Evolutionary conservation across 2,888 invertebrate species (phyloP).

Genomic region (Agrilus mali): DNA sequence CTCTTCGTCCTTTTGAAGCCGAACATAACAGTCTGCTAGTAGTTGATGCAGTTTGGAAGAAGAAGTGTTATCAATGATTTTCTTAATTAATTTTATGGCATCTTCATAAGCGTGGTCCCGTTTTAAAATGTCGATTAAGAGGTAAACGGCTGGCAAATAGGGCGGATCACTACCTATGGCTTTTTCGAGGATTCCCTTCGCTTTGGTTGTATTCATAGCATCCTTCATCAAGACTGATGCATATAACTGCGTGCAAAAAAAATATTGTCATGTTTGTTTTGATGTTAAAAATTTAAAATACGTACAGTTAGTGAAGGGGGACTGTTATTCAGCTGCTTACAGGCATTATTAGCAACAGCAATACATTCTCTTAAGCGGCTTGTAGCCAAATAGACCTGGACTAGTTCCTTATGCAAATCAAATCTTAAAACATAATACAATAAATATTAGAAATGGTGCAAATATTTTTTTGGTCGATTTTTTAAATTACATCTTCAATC

Average conservation of each 20-base stretch:
- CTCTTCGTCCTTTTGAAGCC: slow-evolving; percentile 51
- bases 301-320: slow-evolving; percentile 61
- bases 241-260: slow-evolving; percentile 45
- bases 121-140: slow-evolving; percentile 57
- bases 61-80: slow-evolving; percentile 48
- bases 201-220: slow-evolving; percentile 43
- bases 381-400: slow-evolving; percentile 58
- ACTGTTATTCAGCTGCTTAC: slow-evolving; percentile 57
- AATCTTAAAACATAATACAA: slow-evolving; percentile 38
- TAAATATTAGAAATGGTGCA: not conserved
- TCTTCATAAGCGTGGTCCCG: slow-evolving; percentile 51
- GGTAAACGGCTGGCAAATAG: slow-evolving; percentile 60
- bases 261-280: not conserved
- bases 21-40: slow-evolving; percentile 49
- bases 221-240: slow-evolving; percentile 62
- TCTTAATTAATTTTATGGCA: slow-evolving; percentile 54
- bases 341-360: slow-evolving; percentile 56
- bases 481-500: not conserved
- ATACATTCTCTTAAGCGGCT: slow-evolving; percentile 60
- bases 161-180: slow-evolving; percentile 58
- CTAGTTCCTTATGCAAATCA: slow-evolving; percentile 67
- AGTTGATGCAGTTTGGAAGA: slow-evolving; percentile 52
- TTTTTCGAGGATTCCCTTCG: slow-evolving; percentile 57
- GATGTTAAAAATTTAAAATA: slow-evolving; percentile 7
- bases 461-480: not conserved